Conservation (phyloP, 2,888 invertebrate genomes). For the Phymatocera aterrima region DNA sequence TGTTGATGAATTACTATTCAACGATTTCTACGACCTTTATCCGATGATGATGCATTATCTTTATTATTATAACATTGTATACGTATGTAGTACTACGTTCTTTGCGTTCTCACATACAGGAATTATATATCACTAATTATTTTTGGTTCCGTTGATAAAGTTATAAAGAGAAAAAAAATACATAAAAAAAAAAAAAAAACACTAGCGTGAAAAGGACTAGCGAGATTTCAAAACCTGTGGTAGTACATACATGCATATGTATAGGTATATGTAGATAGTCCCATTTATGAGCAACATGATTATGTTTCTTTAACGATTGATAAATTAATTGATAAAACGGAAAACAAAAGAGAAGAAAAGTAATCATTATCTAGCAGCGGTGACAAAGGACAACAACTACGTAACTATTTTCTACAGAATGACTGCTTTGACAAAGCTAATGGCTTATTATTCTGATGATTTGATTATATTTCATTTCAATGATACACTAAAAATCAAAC, state of each 20-base stretch:
- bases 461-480: constrained; percentile 6
- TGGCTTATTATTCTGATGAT: not conserved
- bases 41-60: not conserved
- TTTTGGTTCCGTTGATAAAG: constrained; percentile 35
- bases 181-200: no score
- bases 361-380: constrained; percentile 1
- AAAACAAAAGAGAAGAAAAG: not conserved
- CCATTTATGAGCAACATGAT: constrained; percentile 8
- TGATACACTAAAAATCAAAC: constrained; percentile 33
- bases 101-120: not conserved
- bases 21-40: not conserved
- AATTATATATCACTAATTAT: constrained; percentile 28
- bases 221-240: not conserved
- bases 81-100: no score
- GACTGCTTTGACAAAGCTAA: constrained; percentile 3
- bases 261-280: not conserved
- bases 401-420: constrained; percentile 8
- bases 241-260: no score
- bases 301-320: constrained; percentile 1
- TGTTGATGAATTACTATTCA: not conserved
- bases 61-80: no score
- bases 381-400: constrained; percentile 25
- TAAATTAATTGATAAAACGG: no score
- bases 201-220: constrained; percentile 4
- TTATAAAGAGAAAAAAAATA: constrained; percentile 5